Percentiles rank a stretch among this genome's conserved stretches.
These are phyloP conservation scores for Asteroscopus sphinx DNA, from an alignment of 2,888 invertebrate genomes.

Conservation along the genomic window DNA sequence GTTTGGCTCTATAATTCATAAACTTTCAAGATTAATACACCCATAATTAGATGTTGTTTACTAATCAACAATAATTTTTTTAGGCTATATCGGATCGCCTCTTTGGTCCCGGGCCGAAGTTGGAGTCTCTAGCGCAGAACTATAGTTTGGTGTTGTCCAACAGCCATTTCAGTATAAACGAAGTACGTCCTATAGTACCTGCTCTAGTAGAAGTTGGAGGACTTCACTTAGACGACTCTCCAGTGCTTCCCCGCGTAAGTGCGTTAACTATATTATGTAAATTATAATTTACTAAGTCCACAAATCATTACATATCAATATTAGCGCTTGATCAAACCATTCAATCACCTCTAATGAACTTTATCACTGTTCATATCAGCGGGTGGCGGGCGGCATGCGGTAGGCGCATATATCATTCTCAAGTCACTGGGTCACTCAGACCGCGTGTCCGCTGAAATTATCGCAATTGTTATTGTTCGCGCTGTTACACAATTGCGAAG, in stretches of 20 bases:
- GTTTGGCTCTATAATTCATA: slow-evolving; percentile 7
- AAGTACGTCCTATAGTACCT: slow-evolving; percentile 88
- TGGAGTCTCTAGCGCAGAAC: slow-evolving; percentile 83
- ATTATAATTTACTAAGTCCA: slow-evolving; percentile 6
- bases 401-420: slow-evolving; percentile 49
- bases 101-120: slow-evolving; percentile 84
- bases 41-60: background rate
- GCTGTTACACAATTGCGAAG: slow-evolving; percentile 11
- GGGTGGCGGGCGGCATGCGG: slow-evolving; percentile 25
- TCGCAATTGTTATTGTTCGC: slow-evolving; percentile 33
- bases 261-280: slow-evolving; percentile 4
- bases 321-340: slow-evolving; percentile 18
- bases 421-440: slow-evolving; percentile 66
- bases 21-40: slow-evolving; percentile 15
- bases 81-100: slow-evolving; percentile 84
- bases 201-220: slow-evolving; percentile 90
- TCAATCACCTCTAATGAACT: slow-evolving; percentile 36
- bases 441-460: slow-evolving; percentile 45
- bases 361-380: slow-evolving; percentile 31
- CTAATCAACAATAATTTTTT: slow-evolving; percentile 37
- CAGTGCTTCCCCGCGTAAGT: slow-evolving; percentile 81
- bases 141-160: slow-evolving; percentile 89
- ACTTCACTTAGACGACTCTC: slow-evolving; percentile 85
- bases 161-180: slow-evolving; percentile 89
- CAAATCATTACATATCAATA: slow-evolving; percentile 14